These are phyloP conservation scores for Drosophila anceps DNA, from an alignment of 2,888 invertebrate genomes.

Conservation along the genomic window DNA sequence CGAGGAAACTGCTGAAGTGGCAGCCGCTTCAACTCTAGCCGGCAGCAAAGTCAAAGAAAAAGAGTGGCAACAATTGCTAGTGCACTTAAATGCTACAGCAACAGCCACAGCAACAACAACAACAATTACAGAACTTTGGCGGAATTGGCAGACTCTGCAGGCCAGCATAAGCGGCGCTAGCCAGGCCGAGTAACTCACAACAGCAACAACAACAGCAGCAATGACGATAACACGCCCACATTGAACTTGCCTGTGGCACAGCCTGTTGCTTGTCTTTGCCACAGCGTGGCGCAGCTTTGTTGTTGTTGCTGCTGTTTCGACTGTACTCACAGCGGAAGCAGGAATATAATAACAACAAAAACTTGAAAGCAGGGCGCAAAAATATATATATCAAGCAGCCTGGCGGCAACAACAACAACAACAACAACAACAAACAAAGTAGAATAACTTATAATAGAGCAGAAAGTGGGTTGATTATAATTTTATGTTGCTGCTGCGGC, in stretches of 20 bases:
- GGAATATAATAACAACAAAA: conserved; percentile 69
- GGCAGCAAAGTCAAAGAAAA: conserved; percentile 30
- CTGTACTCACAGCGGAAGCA: conserved; percentile 72
- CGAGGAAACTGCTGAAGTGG: conserved; percentile 54
- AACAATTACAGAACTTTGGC: conserved; percentile 56
- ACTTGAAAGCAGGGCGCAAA: conserved; percentile 65
- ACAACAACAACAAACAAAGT: conserved; percentile 52
- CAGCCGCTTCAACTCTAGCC: conserved; percentile 40
- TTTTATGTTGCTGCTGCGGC: conserved; percentile 38
- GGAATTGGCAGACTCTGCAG: conserved; percentile 45
- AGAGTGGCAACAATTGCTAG: conserved; percentile 54
- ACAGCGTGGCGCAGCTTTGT: conserved; percentile 70
- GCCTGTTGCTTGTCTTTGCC: conserved; percentile 72
- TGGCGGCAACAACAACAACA: conserved; percentile 28
- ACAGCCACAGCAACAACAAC: conserved; percentile 36
- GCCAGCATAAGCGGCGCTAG: conserved; percentile 47
- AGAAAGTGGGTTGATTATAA: conserved; percentile 64
- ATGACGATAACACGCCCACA: conserved; percentile 39
- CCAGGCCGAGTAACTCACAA: conserved; percentile 45
- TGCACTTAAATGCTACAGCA: conserved; percentile 55
- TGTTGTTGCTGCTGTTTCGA: conserved; percentile 44
- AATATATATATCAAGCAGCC: conserved; percentile 64
- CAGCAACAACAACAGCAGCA: conserved; percentile 13
- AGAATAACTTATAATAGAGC: conserved; percentile 41
- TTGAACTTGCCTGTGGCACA: conserved; percentile 65